These are phyloP conservation scores for Brotula barbata DNA, from an alignment of 2,797 vertebrate genomes.

Conservation along the genomic window DNA sequence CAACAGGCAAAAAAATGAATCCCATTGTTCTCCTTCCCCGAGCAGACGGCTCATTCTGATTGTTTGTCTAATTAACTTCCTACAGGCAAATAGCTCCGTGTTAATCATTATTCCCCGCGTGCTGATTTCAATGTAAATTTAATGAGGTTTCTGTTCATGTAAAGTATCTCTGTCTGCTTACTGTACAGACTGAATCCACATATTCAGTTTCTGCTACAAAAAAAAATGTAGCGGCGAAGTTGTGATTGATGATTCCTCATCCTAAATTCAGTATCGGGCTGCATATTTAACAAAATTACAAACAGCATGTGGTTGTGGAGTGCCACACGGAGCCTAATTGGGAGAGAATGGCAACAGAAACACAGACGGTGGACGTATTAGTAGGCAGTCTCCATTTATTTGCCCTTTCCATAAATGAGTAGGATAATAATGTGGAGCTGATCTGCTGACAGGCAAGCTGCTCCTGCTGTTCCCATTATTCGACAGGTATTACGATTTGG, in stretches of 20 bases:
- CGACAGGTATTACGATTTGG: slow-evolving; percentile 63
- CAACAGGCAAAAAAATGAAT: slow-evolving; percentile 39
- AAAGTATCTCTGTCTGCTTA: slow-evolving; percentile 27
- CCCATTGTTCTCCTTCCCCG: slow-evolving; percentile 28
- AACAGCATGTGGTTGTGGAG: slow-evolving; percentile 8
- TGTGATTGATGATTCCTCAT: slow-evolving; percentile 3
- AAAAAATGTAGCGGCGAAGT: slow-evolving; percentile 9
- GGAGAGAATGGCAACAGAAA: slow-evolving; percentile 32
- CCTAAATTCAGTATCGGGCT: slow-evolving; percentile 1
- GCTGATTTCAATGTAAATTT: slow-evolving; percentile 70
- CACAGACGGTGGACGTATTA: slow-evolving; percentile 8
- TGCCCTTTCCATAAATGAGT: slow-evolving; percentile 54
- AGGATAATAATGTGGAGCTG: slow-evolving; percentile 64
- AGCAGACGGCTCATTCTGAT: slow-evolving; percentile 64
- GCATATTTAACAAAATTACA: slow-evolving; percentile 13
- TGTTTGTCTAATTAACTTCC: slow-evolving; percentile 78
- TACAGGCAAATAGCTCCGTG: slow-evolving; percentile 65
- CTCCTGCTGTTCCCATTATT: slow-evolving; percentile 74
- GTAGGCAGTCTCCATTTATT: slow-evolving; percentile 30
- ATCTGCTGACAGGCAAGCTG: slow-evolving; percentile 65
- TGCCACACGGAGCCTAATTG: slow-evolving; percentile 33
- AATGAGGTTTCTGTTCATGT: slow-evolving; percentile 51
- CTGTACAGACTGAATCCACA: neutral
- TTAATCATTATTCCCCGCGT: slow-evolving; percentile 77
- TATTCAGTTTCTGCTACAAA: neutral